Evolutionary conservation across 2,113 vertebrate genomes (phyloP).

Genomic region (Prunella fulvescens): DNA sequence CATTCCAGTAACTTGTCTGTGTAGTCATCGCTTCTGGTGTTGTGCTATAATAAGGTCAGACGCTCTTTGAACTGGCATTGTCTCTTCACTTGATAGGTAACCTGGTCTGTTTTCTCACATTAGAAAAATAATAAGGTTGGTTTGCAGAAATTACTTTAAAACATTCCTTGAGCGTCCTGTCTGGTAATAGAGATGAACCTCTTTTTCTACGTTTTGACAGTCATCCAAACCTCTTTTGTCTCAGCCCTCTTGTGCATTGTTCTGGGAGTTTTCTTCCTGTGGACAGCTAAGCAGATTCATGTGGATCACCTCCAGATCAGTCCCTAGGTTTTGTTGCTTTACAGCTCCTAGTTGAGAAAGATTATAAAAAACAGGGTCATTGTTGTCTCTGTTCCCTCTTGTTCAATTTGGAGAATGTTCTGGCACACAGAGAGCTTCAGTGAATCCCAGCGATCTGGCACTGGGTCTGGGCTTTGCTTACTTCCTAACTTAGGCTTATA

Average conservation of each 20-base stretch:
- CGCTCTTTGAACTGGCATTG: neutral
- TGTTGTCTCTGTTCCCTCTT: slow-evolving; percentile 68
- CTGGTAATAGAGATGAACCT: neutral
- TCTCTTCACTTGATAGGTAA: neutral
- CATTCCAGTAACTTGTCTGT: neutral
- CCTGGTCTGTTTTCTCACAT: neutral
- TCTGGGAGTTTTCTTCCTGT: slow-evolving; percentile 57
- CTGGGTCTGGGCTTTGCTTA: slow-evolving; percentile 62
- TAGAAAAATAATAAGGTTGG: neutral
- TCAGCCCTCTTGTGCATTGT: slow-evolving; percentile 53
- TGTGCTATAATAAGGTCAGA: neutral
- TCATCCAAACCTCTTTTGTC: slow-evolving; percentile 14
- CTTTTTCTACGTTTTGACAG: neutral
- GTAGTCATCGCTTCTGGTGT: neutral
- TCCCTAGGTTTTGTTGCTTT: slow-evolving; percentile 45
- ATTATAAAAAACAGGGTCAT: slow-evolving; percentile 60
- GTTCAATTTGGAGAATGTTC: slow-evolving; percentile 75
- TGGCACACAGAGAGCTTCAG: slow-evolving; percentile 65
- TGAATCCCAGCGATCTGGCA: slow-evolving; percentile 69
- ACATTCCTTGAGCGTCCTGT: neutral
- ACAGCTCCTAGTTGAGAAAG: slow-evolving; percentile 42
- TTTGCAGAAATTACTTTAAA: slow-evolving; percentile 34
- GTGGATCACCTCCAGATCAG: slow-evolving; percentile 57
- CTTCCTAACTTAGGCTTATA: slow-evolving; percentile 66
- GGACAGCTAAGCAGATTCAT: slow-evolving; percentile 43